Conservation (phyloP, 2,113 vertebrate species). For the Muntiacus muntjak region DNA sequence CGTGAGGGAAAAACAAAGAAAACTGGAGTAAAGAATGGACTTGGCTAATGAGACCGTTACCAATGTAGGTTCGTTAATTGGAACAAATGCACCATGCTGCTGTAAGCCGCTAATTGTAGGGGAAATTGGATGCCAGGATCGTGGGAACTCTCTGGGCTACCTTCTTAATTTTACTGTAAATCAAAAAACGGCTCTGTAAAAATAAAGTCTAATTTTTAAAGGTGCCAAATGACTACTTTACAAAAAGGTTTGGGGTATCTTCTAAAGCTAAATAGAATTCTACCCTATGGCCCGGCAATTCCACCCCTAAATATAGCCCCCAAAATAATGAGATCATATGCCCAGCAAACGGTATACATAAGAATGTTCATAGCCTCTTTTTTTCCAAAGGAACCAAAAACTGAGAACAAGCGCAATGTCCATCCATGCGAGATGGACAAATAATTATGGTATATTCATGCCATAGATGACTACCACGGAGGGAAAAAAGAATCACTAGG, state of each 20-base stretch:
- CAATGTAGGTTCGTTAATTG: fast-evolving
- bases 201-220: background rate
- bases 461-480: background rate
- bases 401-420: too few species aligned
- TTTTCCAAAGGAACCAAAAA: background rate
- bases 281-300: background rate
- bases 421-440: background rate
- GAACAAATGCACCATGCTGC: fast-evolving
- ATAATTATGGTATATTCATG: fast-evolving
- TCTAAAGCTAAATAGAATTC: background rate
- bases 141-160: background rate
- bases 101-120: fast-evolving
- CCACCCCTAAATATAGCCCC: background rate
- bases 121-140: fast-evolving
- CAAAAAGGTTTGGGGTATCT: background rate
- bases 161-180: background rate
- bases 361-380: background rate
- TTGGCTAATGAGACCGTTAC: fast-evolving
- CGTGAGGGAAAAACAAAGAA: background rate
- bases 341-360: background rate
- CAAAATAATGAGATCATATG: background rate
- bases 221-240: background rate
- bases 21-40: background rate
- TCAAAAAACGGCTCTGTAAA: background rate
- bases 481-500: background rate